Base-by-base conservation (phyloP, 2,888 invertebrate species). In the Megalurothrips usitatus region DNA sequence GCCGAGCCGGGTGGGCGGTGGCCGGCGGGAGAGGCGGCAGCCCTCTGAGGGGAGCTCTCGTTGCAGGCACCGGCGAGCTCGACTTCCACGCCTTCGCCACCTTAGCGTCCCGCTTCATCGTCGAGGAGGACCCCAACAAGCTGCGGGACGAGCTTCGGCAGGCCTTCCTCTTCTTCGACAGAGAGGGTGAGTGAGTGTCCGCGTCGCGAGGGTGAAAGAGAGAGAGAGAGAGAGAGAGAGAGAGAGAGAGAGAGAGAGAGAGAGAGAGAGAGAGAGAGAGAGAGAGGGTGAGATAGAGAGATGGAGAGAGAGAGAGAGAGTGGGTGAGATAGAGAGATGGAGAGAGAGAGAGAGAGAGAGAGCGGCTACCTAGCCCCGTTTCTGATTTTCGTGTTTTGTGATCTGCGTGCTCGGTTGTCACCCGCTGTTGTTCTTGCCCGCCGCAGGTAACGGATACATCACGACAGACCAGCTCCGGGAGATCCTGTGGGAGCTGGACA, bases 81-180 rank as follows among this genome's bases (percentile, higher is more conserved):
- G 68, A 75, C 68, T 75, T 75, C 68, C 68, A 75, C 26, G 68
- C 68, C 11, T 75, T 75, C 68, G 68, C 68, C 68, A 75, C 68
- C 1, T 26, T 75, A 12, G 68, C 68, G 4, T 9, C 68, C 23
- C n/a, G 68, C 26, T 75, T 75, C 26, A 75, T 75, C 68, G 68
- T 75, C 10, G 68, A 75, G 26, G 68, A 75, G 68, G 68, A 75
- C 68, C 68, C 68, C 68, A 75, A 75, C 68, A 75, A 75, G 26
- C 68, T 75, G 68, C 68, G 68, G 10, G 68, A 75, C 68, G 68
- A 75, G 9, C 68, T 75, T 26, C n/a, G 68, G 26, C 68, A 75
- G 23, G 68, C 68, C 11, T 75, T 75, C 68, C 68, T 75, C 26
- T 75, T 75, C 12, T 75, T 75, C 68, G 68, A 75, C 68, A 75